A percentile compares a stretch with the other conserved stretches of the same genome.
Conservation (phyloP, 2,113 vertebrate species). For the Xiphophorus hellerii region DNA sequence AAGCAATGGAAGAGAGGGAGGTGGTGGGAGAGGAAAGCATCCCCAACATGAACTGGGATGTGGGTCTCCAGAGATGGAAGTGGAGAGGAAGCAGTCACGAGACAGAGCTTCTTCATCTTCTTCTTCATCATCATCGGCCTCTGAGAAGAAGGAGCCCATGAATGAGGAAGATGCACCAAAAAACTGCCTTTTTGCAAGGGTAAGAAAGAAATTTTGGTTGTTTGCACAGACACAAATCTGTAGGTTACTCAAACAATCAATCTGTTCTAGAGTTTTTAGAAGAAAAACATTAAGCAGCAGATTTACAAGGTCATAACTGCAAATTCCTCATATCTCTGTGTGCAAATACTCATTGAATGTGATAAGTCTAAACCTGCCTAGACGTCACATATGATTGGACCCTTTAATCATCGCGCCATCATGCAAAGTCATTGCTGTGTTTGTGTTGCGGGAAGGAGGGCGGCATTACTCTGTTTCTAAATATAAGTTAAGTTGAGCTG, state of each 20-base stretch:
- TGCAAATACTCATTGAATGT: too few species aligned
- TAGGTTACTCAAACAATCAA: neutral
- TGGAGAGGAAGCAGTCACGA: neutral
- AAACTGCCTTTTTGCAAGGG: slow-evolving; percentile 53
- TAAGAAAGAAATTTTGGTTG: slow-evolving; percentile 17
- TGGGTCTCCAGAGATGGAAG: neutral
- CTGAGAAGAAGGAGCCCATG: slow-evolving; percentile 34
- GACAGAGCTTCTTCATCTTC: slow-evolving; percentile 58
- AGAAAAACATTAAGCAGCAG: too few species aligned
- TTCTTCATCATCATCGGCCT: slow-evolving; percentile 45
- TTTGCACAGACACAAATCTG: neutral
- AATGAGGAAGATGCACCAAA: neutral
- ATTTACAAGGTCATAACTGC: too few species aligned
- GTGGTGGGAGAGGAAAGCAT: slow-evolving; percentile 3
- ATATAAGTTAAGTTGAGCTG: slow-evolving; percentile 63
- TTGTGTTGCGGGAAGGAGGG: neutral
- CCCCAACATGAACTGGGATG: slow-evolving; percentile 1
- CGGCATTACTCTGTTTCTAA: slow-evolving; percentile 43
- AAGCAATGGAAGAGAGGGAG: too few species aligned
- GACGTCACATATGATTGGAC: neutral
- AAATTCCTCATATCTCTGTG: too few species aligned
- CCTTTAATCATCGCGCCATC: neutral
- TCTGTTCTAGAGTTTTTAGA: too few species aligned
- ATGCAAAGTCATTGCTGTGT: slow-evolving; percentile 21
- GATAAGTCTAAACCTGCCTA: neutral